A percentile compares a stretch with the other conserved stretches of the same genome.
phyloP scores from a whole-genome alignment of 2,888 invertebrate species.

The Conistra vaccinii region DNA sequence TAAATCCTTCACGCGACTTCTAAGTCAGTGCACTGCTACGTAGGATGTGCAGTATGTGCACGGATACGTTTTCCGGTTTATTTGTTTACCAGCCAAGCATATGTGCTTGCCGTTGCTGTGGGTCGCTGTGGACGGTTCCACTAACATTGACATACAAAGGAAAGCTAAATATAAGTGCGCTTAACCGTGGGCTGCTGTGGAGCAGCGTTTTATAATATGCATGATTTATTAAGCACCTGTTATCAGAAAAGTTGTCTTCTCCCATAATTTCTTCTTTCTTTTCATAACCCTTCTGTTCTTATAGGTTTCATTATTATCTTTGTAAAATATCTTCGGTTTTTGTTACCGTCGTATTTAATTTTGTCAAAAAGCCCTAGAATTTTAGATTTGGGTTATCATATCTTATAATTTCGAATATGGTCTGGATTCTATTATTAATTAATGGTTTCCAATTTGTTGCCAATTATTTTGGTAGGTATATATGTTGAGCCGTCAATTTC shows the following conservation, averaged over 20 bases:
- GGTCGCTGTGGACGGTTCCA: neutral
- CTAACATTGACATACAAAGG: neutral
- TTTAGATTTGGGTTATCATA: no score
- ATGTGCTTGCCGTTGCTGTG: neutral
- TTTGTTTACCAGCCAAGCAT: neutral
- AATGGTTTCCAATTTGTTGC: no score
- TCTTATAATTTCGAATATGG: neutral
- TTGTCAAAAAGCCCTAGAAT: no score
- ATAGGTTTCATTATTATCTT: neutral
- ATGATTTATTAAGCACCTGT: constrained; percentile 28
- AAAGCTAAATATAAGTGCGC: neutral
- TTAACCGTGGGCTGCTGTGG: neutral
- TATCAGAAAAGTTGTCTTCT: constrained; percentile 14
- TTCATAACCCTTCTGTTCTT: neutral
- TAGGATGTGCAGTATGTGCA: neutral
- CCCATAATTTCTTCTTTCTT: constrained; percentile 9
- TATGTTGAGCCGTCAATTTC: neutral
- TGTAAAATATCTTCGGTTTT: neutral
- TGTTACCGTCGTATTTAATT: no score
- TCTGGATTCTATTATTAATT: neutral
- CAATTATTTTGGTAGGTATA: no score
- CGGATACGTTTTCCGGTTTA: no score
- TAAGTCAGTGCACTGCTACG: neutral
- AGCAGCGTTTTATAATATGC: constrained; percentile 7
- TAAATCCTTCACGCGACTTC: constrained; percentile 35